Conservation (phyloP, 1,140 invertebrate species). For the Pseudomyrmex gracilis region DNA sequence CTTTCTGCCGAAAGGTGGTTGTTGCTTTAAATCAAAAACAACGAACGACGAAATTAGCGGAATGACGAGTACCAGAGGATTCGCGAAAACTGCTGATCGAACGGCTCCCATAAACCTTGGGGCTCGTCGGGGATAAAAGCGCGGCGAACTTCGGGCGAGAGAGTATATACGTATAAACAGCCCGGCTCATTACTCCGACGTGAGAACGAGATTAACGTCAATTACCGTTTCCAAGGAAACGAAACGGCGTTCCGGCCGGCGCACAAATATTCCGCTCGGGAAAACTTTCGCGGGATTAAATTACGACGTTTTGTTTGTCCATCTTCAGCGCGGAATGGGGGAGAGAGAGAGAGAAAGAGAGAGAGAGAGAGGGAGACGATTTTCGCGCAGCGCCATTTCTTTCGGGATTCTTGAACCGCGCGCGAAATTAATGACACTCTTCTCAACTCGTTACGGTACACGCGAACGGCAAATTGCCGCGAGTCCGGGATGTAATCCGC, state of each 20-base stretch:
- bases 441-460: conserved; percentile 60
- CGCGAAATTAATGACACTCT: conserved; percentile 59
- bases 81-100: conserved; percentile 34
- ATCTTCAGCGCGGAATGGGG: neutral
- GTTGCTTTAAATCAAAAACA: conserved; percentile 51
- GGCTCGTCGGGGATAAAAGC: conserved; percentile 1
- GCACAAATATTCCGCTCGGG: conserved; percentile 32
- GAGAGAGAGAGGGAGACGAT: too few relatives aligned
- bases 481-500: conserved; percentile 70
- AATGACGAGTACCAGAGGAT: conserved; percentile 47
- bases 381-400: neutral
- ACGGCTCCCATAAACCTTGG: neutral
- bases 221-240: conserved; percentile 33
- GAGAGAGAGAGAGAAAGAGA: too few relatives aligned
- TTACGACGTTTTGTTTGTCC: conserved; percentile 38
- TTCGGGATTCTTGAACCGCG: conserved; percentile 22
- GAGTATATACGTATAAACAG: conserved; percentile 36
- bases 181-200: conserved; percentile 28
- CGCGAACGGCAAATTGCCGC: conserved; percentile 74
- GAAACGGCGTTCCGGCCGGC: conserved; percentile 7
- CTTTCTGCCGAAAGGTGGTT: conserved; percentile 52
- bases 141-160: neutral
- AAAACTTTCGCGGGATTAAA: conserved; percentile 27
- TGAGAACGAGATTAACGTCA: conserved; percentile 50
- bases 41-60: conserved; percentile 33